These are phyloP conservation scores for Agrotis clavis DNA, from an alignment of 2,888 invertebrate genomes.

Conservation along the genomic window DNA sequence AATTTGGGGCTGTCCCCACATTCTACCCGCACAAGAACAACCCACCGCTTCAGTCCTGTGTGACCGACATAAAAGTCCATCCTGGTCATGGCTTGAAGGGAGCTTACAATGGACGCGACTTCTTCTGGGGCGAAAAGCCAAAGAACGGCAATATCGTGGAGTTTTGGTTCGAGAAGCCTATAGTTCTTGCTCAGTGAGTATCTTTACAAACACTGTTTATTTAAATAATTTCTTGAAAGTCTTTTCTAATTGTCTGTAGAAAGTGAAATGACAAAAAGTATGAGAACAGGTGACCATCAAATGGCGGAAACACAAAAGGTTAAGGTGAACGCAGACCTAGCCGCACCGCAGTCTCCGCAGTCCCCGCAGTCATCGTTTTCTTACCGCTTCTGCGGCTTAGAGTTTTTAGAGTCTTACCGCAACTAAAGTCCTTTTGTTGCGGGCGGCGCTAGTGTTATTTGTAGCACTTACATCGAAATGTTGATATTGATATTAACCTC, in stretches of 20 bases:
- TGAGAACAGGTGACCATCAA: too few species aligned
- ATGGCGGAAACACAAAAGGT: too few species aligned
- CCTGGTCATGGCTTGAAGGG: constrained; percentile 94
- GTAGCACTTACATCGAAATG: too few species aligned
- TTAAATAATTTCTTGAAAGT: neutral
- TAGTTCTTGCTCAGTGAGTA: constrained; percentile 92
- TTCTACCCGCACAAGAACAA: constrained; percentile 94
- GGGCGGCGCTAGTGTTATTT: too few species aligned
- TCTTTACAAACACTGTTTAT: neutral
- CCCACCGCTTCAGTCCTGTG: constrained; percentile 93
- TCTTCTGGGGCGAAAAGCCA: constrained; percentile 98
- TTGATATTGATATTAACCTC: too few species aligned
- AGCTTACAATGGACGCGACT: constrained; percentile 96
- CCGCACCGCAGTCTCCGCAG: too few species aligned
- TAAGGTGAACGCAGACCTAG: too few species aligned
- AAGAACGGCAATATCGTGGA: constrained; percentile 95
- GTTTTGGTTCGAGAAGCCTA: constrained; percentile 95
- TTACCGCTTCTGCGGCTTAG: too few species aligned
- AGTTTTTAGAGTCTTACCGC: too few species aligned
- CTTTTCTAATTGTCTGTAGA: neutral
- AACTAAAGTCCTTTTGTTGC: too few species aligned
- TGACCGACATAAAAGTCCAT: constrained; percentile 95
- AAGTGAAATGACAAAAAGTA: too few species aligned
- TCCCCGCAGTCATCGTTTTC: too few species aligned
- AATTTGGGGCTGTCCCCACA: constrained; percentile 95